Evolutionary conservation across 2,888 invertebrate genomes (phyloP), one percentile per base, ranked within the genome.

Genomic region (Cryptus viduatorius): DNA sequence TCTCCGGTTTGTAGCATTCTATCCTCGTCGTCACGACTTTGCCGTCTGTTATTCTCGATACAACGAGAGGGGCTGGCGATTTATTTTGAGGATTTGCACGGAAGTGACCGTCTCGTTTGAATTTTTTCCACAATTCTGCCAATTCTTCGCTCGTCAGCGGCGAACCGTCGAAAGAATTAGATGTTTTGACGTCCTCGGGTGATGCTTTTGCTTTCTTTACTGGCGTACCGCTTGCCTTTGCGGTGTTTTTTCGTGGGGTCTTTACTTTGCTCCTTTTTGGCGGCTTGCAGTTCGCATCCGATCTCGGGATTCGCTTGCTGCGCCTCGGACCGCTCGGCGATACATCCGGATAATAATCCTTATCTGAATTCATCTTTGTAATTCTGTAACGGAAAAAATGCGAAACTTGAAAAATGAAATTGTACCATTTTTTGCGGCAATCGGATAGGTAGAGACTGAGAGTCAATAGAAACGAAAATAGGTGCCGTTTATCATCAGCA

Each of bases 31-130:
- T 64, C 1, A 42, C 44, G 16, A 7, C 16, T 31, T 67, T 84
- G 8, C 59, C 67, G 10, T 84, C 61, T 3, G 10, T 76, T 1
- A 65, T 76, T 61, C 46, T 61, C 0, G 79, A 31, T 16, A 56
- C 53, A 1, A 73, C 72, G 14, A 75, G 10, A 8, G 76, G 71
- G 14, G 46, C 48, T 0, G 72, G 65, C n/a, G 71, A 73, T n/a
- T 19, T 0, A 10, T 0, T 37, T 1, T 59, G 24, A 10, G 71
- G 12, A 8, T 46, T 64, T 1, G 2, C 7, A 10, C 46, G 61
- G 46, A 82, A 85, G 72, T 85, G 76, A 7, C 82, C 72, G 14
- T 85, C 85, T 2, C 44, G 19, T 0, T n/a, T 24, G 19, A 67
- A 85, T 56, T 85, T 85, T 0, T 44, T 3, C 2, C 10, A 29